Base-by-base conservation (phyloP, 1,140 invertebrate genomes). In the Drosophila eugracilis region DNA sequence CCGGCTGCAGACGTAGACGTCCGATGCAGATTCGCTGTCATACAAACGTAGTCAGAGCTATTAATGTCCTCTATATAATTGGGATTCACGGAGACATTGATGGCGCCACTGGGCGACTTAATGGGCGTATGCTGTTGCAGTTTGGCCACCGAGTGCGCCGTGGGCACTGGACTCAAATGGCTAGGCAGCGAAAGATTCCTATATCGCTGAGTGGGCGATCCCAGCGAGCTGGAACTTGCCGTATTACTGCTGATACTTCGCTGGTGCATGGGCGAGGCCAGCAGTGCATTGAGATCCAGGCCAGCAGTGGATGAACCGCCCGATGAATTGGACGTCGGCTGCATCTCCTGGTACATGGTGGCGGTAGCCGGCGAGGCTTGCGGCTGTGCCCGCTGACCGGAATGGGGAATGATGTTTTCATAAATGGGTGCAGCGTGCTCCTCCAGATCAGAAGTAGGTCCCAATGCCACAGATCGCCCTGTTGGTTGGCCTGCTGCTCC, bases 1-100 rank as follows among this genome's bases (percentile, higher is more conserved):
- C 90, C 55, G 2, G 37, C 45, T 0, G 59, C 19, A n/a, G n/a
- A n/a, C 19, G 55, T 37, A 47, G 80, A n/a, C n/a, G n/a, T 75
- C 21, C 78, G 54, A 60, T 93, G 90, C 19, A 92, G 90, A 36
- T 94, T 94, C 10, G 94, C 94, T 6, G 94, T 95, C 94, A 95
- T 95, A 80, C 94, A 95, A 5, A 95, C 94, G 92, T 95, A 95
- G 75, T 95, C 94, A n/a, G 94, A 94, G 52, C 93, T 93, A 88
- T 94, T 94, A 22, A 93, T 93, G 52, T 95, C 94, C 74, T 95
- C 94, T n/a, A 92, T 91, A 17, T 89, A 91, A 48, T 92, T 91
- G 37, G 90, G 88, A 79, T 91, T 90, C 24, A 91, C 85, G 4
- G 90, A 88, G 10, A 91, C 85, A 69, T 91, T 91, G 22, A 90